phyloP scores from a whole-genome alignment of 2,888 invertebrate genomes.

The Melieria picta region DNA sequence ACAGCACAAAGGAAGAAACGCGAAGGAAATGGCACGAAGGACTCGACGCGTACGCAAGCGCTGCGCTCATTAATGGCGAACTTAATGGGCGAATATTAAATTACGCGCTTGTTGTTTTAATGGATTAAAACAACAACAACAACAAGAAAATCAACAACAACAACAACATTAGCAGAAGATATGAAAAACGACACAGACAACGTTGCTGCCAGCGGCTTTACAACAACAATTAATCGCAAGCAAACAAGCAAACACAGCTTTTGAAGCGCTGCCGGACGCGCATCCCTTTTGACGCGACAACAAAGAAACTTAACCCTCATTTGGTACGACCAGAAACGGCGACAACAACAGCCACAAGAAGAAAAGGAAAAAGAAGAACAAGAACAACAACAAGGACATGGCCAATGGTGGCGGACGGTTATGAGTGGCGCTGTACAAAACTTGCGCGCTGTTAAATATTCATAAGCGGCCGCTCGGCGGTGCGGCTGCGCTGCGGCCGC shows the following conservation, averaged over 20 bases:
- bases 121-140: constrained; percentile 39
- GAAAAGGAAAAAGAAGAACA: neutral
- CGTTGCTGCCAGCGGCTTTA: neutral
- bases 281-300: constrained; percentile 7
- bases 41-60: constrained; percentile 21
- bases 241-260: constrained; percentile 3
- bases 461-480: constrained; percentile 5
- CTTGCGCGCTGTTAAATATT: constrained; percentile 28
- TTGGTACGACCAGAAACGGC: too few relatives aligned
- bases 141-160: too few relatives aligned
- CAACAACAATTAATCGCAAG: neutral
- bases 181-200: constrained; percentile 9
- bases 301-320: constrained; percentile 18
- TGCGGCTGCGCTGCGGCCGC: neutral
- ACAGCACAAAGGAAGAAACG: too few relatives aligned
- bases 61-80: constrained; percentile 60
- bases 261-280: neutral
- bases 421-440: constrained; percentile 5
- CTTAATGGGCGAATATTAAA: constrained; percentile 66
- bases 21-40: neutral
- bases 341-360: too few relatives aligned
- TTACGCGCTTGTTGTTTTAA: constrained; percentile 56
- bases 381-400: constrained; percentile 1
- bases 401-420: neutral
- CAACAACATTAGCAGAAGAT: constrained; percentile 6